These are phyloP conservation scores for Chaitophorus viminalis DNA, from an alignment of 2,888 invertebrate genomes.

Conservation along the genomic window DNA sequence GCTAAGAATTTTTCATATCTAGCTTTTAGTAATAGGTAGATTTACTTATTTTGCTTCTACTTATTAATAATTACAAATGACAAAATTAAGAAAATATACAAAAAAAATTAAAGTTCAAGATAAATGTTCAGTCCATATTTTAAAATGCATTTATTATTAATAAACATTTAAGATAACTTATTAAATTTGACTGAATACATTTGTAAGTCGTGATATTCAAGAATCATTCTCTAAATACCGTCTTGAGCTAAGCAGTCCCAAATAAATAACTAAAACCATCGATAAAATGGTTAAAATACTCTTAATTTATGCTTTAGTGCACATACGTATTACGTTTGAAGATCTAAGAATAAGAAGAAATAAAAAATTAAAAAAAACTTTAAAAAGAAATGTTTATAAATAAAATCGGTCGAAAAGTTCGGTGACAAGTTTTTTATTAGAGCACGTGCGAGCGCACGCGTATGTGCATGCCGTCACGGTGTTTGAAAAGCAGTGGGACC, in stretches of 20 bases:
- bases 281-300: neutral
- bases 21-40: too few species aligned
- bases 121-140: too few species aligned
- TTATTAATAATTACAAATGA: too few species aligned
- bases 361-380: slow-evolving; percentile 26
- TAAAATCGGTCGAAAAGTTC: slow-evolving; percentile 55
- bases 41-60: too few species aligned
- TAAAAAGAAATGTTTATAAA: slow-evolving; percentile 51
- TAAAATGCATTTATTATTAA: too few species aligned
- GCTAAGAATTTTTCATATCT: too few species aligned
- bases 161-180: too few species aligned
- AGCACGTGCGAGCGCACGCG: slow-evolving; percentile 38
- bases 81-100: too few species aligned
- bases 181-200: neutral
- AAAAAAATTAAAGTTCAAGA: too few species aligned
- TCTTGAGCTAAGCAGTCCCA: neutral
- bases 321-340: slow-evolving; percentile 47
- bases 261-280: neutral
- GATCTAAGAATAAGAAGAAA: slow-evolving; percentile 39
- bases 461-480: slow-evolving; percentile 41
- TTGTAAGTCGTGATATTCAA: neutral
- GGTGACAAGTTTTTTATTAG: slow-evolving; percentile 56
- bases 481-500: slow-evolving; percentile 59
- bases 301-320: slow-evolving; percentile 30
- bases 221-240: neutral